These are phyloP conservation scores for Ormyrus nitidulus DNA, from an alignment of 2,888 invertebrate genomes.

Conservation along the genomic window DNA sequence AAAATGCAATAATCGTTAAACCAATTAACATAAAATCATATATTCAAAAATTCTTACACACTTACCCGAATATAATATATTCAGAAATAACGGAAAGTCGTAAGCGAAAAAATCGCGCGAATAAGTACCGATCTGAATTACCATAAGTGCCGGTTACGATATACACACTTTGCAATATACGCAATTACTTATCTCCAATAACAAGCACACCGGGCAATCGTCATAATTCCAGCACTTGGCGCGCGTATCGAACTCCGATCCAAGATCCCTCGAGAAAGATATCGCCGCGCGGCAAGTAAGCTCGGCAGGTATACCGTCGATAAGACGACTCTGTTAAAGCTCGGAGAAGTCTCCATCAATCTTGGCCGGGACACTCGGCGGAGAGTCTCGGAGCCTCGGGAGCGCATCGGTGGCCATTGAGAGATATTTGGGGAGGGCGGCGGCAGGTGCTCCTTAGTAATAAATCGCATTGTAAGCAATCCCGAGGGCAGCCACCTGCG, in stretches of 20 bases:
- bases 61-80: too few species aligned
- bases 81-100: too few species aligned
- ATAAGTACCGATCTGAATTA: too few species aligned
- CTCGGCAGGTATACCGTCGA: neutral
- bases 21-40: too few species aligned
- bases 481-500: conserved; percentile 70
- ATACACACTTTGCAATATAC: too few species aligned
- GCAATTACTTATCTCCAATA: too few species aligned
- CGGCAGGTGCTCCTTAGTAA: conserved; percentile 70
- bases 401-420: conserved; percentile 61
- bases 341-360: conserved; percentile 16
- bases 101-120: too few species aligned
- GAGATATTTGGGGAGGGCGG: conserved; percentile 65
- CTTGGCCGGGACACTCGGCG: neutral
- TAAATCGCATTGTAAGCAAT: conserved; percentile 73
- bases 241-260: neutral
- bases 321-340: neutral
- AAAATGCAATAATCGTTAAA: too few species aligned
- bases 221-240: neutral
- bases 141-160: too few species aligned
- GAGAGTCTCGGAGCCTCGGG: neutral
- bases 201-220: neutral
- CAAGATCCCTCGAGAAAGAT: conserved; percentile 5
- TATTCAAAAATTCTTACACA: too few species aligned
- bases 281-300: neutral